phyloP scores from a whole-genome alignment of 2,888 invertebrate genomes.

The Saturnia japonica region DNA sequence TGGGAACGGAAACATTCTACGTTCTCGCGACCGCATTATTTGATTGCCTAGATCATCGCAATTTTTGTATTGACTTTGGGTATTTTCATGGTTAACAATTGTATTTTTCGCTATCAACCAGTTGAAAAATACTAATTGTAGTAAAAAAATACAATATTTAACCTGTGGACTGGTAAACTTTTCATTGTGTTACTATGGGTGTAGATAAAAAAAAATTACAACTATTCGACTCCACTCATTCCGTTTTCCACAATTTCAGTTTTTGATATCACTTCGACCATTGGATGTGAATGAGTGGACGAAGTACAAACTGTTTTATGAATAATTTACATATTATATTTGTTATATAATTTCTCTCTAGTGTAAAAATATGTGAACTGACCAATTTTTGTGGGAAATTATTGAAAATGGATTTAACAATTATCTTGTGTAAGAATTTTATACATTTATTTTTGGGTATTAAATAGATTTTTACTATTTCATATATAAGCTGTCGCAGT shows the following conservation, averaged over 20 bases:
- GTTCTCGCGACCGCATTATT: no score
- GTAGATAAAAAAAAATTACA: neutral
- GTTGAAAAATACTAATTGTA: no score
- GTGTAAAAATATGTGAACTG: slow-evolving; percentile 4
- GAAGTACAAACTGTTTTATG: neutral
- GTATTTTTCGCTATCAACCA: no score
- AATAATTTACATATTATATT: neutral
- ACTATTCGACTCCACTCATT: neutral
- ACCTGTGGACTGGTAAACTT: neutral
- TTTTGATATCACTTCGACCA: slow-evolving; percentile 8
- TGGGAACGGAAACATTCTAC: no score
- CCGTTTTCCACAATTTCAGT: neutral
- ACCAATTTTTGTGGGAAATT: neutral
- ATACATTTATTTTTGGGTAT: neutral
- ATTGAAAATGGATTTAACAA: slow-evolving; percentile 1
- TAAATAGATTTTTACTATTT: neutral
- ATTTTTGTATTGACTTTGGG: no score
- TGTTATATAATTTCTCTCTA: neutral
- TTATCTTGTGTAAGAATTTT: neutral
- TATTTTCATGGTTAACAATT: no score
- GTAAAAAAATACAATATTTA: no score
- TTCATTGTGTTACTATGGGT: neutral
- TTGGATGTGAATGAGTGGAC: neutral
- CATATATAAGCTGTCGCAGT: neutral
- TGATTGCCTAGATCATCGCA: no score